Conservation (phyloP, 2,113 vertebrate genomes). For the Isurus oxyrinchus region DNA sequence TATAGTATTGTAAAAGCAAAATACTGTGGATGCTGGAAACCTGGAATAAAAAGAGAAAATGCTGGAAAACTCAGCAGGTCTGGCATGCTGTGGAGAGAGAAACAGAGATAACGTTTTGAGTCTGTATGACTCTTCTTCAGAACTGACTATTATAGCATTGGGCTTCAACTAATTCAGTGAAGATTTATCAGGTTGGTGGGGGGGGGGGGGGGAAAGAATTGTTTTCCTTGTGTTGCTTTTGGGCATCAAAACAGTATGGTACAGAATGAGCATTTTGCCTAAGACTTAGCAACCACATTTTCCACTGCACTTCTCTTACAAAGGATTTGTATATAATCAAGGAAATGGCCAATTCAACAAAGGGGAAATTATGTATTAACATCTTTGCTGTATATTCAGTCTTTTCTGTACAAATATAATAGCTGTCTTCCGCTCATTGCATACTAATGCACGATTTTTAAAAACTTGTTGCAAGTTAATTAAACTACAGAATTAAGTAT, state of each 20-base stretch:
- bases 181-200: background rate
- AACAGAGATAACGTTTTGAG: too few relatives aligned
- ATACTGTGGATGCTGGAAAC: too few relatives aligned
- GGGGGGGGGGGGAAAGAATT: too few relatives aligned
- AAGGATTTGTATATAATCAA: background rate
- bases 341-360: background rate
- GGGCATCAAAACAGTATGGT: background rate
- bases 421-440: background rate
- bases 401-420: background rate
- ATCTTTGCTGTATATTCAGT: background rate
- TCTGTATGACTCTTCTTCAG: too few relatives aligned
- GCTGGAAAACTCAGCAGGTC: too few relatives aligned
- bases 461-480: background rate
- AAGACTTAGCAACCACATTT: background rate
- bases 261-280: background rate
- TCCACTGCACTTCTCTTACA: background rate
- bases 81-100: too few relatives aligned
- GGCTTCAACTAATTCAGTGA: background rate
- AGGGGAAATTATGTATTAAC: background rate
- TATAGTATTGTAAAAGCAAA: background rate
- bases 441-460: background rate
- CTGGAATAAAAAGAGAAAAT: too few relatives aligned
- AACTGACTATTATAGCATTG: background rate
- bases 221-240: background rate
- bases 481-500: background rate